Base-by-base conservation (phyloP, 2,797 vertebrate species). In the Scolopax bukidnonensis region DNA sequence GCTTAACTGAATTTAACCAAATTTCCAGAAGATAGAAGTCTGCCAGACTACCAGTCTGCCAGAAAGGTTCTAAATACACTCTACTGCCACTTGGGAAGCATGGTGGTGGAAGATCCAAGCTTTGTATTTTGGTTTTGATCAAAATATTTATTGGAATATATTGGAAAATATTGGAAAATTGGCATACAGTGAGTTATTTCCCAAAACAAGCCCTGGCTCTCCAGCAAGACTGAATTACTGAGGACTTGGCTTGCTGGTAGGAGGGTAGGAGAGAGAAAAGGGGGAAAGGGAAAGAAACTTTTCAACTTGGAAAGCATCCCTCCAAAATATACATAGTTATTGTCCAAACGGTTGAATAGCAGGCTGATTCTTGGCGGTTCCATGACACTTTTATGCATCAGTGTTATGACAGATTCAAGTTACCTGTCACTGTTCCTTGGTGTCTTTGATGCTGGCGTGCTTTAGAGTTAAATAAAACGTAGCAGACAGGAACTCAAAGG, bases 391-490 rank as follows among this genome's bases (percentile, higher is more conserved):
- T 43, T 65, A 63, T 15, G 40, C 38, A n/a, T 38, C 43, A 12
- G 30, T 6, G 1, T 36, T 77, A 57, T 25, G 67, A 93, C 83
- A 92, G 40, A 64, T 86, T 82, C 43, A 47, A 20, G 70, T 74
- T 77, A 45, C 41, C 32, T 86, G 79, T 87, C 64, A 32, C 61
- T 75, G 16, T 36, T 28, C 23, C 50, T 57, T 20, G 3, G 68
- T 21, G 53, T 61, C 69, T 94, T 84, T 90, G 90, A 84, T 82
- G 78, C 36, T 77, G 75, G 1, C 20, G 69, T 67, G 41, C 48
- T 94, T 92, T 80, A 43, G 76, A 96, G 53, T 64, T 47, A 69
- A 84, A 89, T 61, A 77, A 79, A 87, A 84, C 61, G 50, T 28
- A 57, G 25, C 43, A 83, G 71, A 51, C 1, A 2, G n/a, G 27